A percentile compares a stretch with the other conserved stretches of the same genome.
Conservation (phyloP, 92 coral and sea anemone species). For the Siderastrea radians region DNA sequence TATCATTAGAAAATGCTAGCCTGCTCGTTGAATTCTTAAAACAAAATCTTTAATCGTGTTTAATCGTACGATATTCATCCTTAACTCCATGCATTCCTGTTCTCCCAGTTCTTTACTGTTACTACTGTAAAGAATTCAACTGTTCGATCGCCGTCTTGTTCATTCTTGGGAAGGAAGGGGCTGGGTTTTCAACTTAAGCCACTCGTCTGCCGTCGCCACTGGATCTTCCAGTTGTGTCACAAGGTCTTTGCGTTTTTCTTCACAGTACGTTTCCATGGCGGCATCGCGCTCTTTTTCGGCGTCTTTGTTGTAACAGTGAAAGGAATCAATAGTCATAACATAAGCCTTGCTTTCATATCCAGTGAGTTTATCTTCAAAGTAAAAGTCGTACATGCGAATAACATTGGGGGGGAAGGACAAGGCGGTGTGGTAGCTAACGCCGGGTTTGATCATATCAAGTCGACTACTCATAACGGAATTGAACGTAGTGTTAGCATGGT, state of each 20-base stretch:
- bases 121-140: too few species aligned
- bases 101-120: too few species aligned
- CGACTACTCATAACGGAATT: not conserved
- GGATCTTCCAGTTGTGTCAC: conserved; percentile 53
- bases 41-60: too few species aligned
- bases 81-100: too few species aligned
- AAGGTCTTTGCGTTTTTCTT: conserved; percentile 31
- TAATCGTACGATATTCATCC: too few species aligned
- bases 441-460: conserved; percentile 17
- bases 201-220: conserved; percentile 47
- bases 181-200: conserved; percentile 40
- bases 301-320: not conserved
- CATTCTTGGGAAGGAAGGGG: conserved; percentile 36
- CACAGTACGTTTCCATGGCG: conserved; percentile 25
- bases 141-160: not conserved
- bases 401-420: not conserved
- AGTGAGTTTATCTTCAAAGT: conserved; percentile 25
- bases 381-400: not conserved
- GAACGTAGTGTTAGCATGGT: conserved; percentile 39
- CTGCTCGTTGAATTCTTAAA: too few species aligned
- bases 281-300: conserved; percentile 27
- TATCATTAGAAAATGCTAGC: too few species aligned
- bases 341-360: conserved; percentile 8
- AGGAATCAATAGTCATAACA: not conserved
- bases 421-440: not conserved